phyloP scores from a whole-genome alignment of 2,888 invertebrate species.

The Sceliomorpha sp. region DNA sequence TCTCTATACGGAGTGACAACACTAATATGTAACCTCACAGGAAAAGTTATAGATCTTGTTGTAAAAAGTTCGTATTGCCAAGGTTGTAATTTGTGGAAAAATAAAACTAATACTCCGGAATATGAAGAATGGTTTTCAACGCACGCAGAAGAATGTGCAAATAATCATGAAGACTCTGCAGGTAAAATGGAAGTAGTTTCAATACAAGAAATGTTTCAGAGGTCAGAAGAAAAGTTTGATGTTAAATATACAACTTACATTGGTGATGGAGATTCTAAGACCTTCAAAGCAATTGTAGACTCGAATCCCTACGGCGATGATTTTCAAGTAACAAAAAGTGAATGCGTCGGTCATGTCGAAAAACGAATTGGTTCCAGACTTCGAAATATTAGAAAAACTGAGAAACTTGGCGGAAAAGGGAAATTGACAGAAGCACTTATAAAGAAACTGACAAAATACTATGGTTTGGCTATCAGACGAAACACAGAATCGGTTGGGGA shows the following conservation, averaged over 20 bases:
- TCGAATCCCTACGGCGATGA: slow-evolving; percentile 25
- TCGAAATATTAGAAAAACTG: slow-evolving; percentile 15
- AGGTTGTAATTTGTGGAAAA: slow-evolving; percentile 45
- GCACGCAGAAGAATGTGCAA: slow-evolving; percentile 51
- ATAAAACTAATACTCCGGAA: slow-evolving; percentile 29
- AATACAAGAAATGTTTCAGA: slow-evolving; percentile 53
- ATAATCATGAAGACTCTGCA: slow-evolving; percentile 52
- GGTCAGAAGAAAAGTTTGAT: slow-evolving; percentile 47
- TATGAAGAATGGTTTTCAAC: slow-evolving; percentile 52
- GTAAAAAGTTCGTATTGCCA: slow-evolving; percentile 57
- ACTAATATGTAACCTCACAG: slow-evolving; percentile 50
- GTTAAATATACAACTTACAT: slow-evolving; percentile 57
- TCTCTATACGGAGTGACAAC: slow-evolving; percentile 60
- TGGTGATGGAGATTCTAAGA: slow-evolving; percentile 57
- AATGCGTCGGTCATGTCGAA: slow-evolving; percentile 27
- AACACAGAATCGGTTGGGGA: slow-evolving; percentile 44
- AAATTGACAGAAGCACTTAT: slow-evolving; percentile 13
- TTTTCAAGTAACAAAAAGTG: slow-evolving; percentile 18
- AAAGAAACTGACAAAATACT: slow-evolving; percentile 20
- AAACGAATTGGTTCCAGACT: slow-evolving; percentile 27
- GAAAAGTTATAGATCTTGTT: slow-evolving; percentile 57
- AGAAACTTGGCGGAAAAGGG: slow-evolving; percentile 22
- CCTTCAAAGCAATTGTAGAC: slow-evolving; percentile 39
- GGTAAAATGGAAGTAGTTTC: slow-evolving; percentile 58
- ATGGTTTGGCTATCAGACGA: slow-evolving; percentile 55